phyloP scores from a whole-genome alignment of 2,888 invertebrate genomes.

The Papilio gigon region DNA sequence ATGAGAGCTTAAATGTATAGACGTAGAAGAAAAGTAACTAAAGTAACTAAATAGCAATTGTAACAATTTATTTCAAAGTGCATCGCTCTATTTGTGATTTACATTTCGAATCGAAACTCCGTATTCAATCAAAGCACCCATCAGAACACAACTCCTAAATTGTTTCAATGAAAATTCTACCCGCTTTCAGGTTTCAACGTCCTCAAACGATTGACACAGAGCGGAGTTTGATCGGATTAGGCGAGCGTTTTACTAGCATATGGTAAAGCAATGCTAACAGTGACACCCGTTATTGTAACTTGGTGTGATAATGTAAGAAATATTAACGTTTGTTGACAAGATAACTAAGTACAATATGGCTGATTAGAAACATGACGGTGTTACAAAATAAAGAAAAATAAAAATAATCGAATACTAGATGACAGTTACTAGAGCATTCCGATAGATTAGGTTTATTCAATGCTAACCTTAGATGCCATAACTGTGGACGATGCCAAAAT shows the following conservation, averaged over 20 bases:
- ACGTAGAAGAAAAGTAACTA: not conserved
- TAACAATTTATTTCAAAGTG: not conserved
- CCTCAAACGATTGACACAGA: constrained; percentile 30
- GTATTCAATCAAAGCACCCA: constrained; percentile 11
- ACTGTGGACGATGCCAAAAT: too few relatives aligned
- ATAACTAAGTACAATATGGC: too few relatives aligned
- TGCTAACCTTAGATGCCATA: not conserved
- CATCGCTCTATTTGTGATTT: not conserved
- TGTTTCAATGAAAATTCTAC: constrained; percentile 13
- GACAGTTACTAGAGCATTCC: not conserved
- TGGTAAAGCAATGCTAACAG: constrained; percentile 3
- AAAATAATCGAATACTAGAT: too few relatives aligned
- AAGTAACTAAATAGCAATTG: not conserved
- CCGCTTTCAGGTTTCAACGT: constrained; percentile 3
- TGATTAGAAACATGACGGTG: too few relatives aligned
- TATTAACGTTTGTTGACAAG: not conserved
- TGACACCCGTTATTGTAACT: not conserved
- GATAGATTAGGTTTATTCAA: not conserved
- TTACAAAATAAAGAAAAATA: too few relatives aligned
- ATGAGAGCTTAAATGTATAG: not conserved
- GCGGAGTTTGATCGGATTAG: constrained; percentile 29
- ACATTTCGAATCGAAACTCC: not conserved
- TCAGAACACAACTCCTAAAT: constrained; percentile 18
- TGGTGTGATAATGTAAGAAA: not conserved
- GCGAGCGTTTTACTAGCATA: not conserved